Percentiles rank a stretch among this genome's conserved stretches.
These are phyloP conservation scores for Lysandra coridon DNA, from an alignment of 2,888 invertebrate species.

Conservation along the genomic window DNA sequence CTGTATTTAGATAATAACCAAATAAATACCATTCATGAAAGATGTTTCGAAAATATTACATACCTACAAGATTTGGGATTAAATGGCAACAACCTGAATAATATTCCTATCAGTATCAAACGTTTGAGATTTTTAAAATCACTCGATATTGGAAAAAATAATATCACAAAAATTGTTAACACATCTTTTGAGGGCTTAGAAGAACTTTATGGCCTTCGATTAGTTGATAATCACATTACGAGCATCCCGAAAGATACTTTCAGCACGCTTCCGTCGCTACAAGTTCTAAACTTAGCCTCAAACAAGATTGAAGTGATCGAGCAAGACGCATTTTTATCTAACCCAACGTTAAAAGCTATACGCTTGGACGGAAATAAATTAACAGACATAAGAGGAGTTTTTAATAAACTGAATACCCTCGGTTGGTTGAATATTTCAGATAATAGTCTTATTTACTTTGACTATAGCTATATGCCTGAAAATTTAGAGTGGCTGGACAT, in stretches of 20 bases:
- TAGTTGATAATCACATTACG: conserved; percentile 89
- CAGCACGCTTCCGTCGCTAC: conserved; percentile 84
- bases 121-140: conserved; percentile 85
- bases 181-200: conserved; percentile 87
- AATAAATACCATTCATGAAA: conserved; percentile 83
- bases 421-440: conserved; percentile 91
- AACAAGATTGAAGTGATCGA: conserved; percentile 88
- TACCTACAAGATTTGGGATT: conserved; percentile 88
- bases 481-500: conserved; percentile 90
- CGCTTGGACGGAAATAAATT: conserved; percentile 89
- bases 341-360: conserved; percentile 86
- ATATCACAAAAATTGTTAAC: conserved; percentile 85
- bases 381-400: conserved; percentile 87
- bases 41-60: conserved; percentile 88
- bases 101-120: conserved; percentile 84
- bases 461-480: conserved; percentile 87
- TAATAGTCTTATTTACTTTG: conserved; percentile 88
- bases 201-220: conserved; percentile 86
- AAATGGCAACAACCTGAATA: conserved; percentile 84
- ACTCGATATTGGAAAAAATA: conserved; percentile 90
- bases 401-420: conserved; percentile 85
- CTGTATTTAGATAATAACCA: conserved; percentile 87
- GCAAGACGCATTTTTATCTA: conserved; percentile 87
- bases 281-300: conserved; percentile 89
- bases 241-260: conserved; percentile 88